These are phyloP conservation scores for Thera britannica DNA, from an alignment of 2,888 invertebrate species.

Conservation along the genomic window DNA sequence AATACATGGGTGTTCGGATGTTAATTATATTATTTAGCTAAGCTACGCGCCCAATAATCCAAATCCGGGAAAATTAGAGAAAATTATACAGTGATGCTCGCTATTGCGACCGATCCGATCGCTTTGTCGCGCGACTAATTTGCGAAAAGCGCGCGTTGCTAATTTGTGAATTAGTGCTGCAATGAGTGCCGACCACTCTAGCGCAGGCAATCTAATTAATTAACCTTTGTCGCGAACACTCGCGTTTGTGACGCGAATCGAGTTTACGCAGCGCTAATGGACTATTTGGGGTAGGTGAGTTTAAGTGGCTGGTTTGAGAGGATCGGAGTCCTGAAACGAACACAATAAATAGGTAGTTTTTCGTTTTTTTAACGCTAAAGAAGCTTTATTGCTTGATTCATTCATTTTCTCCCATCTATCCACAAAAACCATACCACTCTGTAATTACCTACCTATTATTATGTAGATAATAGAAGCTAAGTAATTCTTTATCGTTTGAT, in stretches of 20 bases:
- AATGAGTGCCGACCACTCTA: conserved; percentile 72
- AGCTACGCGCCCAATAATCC: conserved; percentile 22
- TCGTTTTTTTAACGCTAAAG: background rate
- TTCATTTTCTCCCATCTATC: background rate
- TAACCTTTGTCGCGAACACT: conserved; percentile 65
- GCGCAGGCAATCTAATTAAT: conserved; percentile 75
- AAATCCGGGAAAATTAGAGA: conserved; percentile 26
- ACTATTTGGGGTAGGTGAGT: conserved; percentile 26
- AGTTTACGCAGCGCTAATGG: conserved; percentile 25
- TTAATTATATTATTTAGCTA: conserved; percentile 5
- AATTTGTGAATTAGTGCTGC: conserved; percentile 78
- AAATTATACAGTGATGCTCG: conserved; percentile 18
- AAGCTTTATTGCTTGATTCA: background rate
- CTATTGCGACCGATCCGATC: conserved; percentile 49
- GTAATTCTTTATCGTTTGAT: conserved; percentile 29
- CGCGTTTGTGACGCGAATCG: conserved; percentile 31
- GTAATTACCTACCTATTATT: background rate
- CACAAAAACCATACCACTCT: background rate
- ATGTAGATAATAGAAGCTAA: background rate
- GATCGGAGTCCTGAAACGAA: conserved; percentile 3
- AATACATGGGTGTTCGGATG: background rate
- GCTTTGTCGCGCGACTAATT: conserved; percentile 59
- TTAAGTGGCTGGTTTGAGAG: conserved; percentile 15
- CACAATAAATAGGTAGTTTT: background rate
- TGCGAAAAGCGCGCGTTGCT: conserved; percentile 45